Conservation (phyloP, 2,797 vertebrate genomes). For the Tenualosa ilisha region DNA sequence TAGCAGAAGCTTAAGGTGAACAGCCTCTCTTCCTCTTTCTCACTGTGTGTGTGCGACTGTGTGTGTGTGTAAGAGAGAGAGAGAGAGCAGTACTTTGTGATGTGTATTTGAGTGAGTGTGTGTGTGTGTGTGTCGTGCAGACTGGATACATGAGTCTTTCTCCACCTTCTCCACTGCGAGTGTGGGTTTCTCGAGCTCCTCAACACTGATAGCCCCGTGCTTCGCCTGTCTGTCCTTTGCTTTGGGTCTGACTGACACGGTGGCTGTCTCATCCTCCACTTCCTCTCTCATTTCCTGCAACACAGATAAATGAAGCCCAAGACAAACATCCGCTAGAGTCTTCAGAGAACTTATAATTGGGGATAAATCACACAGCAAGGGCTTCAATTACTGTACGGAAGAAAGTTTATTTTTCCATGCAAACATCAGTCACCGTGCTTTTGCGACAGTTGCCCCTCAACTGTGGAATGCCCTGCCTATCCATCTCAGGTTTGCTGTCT, state of each 20-base stretch:
- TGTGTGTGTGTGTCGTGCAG: not conserved
- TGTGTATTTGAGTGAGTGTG: not conserved
- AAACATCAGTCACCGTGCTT: not conserved
- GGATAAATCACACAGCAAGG: not conserved
- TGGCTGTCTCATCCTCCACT: not conserved
- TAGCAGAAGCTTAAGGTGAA: too few relatives aligned
- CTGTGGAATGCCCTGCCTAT: too few relatives aligned
- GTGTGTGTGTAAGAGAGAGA: too few relatives aligned
- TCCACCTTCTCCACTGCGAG: slow-evolving; percentile 40
- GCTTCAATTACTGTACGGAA: not conserved
- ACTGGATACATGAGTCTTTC: not conserved
- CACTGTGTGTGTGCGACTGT: too few relatives aligned
- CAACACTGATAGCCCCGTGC: not conserved
- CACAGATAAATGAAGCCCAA: not conserved
- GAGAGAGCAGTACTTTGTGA: too few relatives aligned
- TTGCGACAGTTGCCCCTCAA: too few relatives aligned
- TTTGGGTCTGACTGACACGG: not conserved
- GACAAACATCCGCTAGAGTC: not conserved
- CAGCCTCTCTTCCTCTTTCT: not conserved
- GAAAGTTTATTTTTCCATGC: not conserved
- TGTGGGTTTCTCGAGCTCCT: slow-evolving; percentile 41
- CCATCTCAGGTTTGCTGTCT: too few relatives aligned
- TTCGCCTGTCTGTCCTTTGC: not conserved
- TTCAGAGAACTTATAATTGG: not conserved
- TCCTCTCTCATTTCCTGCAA: not conserved